These are phyloP conservation scores for Calliopsis andreniformis DNA, from an alignment of 1,140 invertebrate genomes.

Conservation along the genomic window DNA sequence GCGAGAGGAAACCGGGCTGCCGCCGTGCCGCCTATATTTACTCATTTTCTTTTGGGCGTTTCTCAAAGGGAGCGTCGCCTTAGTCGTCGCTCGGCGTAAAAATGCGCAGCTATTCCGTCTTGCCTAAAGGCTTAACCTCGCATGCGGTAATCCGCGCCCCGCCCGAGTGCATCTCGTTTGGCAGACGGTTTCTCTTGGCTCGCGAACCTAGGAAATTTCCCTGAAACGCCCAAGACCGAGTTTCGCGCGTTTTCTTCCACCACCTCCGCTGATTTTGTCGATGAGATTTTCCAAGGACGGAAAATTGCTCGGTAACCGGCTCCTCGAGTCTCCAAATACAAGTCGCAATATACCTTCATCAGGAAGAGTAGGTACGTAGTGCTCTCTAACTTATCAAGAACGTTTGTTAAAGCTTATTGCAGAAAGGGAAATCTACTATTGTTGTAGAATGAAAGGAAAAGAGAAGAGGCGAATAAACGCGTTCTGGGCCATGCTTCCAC, in stretches of 20 bases:
- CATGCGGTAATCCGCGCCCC: conserved; percentile 43
- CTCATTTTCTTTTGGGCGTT: conserved; percentile 63
- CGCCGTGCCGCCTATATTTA: conserved; percentile 59
- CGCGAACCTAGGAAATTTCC: neutral
- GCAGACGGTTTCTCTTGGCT: conserved; percentile 5
- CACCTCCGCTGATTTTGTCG: neutral
- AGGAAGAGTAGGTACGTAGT: too few relatives aligned
- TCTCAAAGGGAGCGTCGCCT: conserved; percentile 60
- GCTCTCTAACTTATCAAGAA: too few relatives aligned
- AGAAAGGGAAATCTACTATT: too few relatives aligned
- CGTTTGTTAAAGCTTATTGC: too few relatives aligned
- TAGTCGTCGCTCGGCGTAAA: conserved; percentile 58
- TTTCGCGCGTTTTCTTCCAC: neutral
- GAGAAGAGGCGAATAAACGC: neutral
- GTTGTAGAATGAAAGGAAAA: neutral
- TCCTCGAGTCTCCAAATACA: too few relatives aligned
- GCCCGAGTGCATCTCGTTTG: conserved; percentile 28
- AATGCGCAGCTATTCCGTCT: conserved; percentile 62
- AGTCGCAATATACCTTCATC: too few relatives aligned
- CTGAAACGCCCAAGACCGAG: neutral
- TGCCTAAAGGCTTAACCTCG: conserved; percentile 59
- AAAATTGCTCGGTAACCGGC: neutral
- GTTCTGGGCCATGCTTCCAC: conserved; percentile 11
- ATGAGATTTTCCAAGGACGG: neutral
- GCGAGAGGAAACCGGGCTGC: conserved; percentile 40